phyloP scores from a whole-genome alignment of 2,113 vertebrate species.

The Plecotus auritus region DNA sequence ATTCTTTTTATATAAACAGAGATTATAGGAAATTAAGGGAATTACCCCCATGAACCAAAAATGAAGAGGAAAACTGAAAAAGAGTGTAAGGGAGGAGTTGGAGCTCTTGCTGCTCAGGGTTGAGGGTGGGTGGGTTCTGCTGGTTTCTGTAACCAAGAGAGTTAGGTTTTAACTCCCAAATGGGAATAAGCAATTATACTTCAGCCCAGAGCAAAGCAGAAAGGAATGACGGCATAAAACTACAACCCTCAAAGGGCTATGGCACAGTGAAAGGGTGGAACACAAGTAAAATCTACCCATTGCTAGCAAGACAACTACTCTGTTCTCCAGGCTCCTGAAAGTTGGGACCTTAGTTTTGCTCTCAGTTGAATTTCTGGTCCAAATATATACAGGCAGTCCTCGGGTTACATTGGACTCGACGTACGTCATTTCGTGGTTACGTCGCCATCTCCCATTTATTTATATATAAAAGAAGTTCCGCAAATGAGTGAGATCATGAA shows the following conservation, averaged over 20 bases:
- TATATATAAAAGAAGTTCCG: too few relatives aligned
- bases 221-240: neutral
- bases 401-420: too few relatives aligned
- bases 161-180: neutral
- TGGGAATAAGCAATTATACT: neutral
- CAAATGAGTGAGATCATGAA: too few relatives aligned
- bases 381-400: neutral
- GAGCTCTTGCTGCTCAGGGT: neutral
- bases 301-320: neutral
- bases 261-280: neutral
- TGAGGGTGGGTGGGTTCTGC: neutral
- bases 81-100: neutral
- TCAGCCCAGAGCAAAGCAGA: neutral
- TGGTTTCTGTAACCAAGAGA: neutral
- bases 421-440: too few relatives aligned
- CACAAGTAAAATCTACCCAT: neutral
- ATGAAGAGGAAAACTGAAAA: slow-evolving; percentile 1
- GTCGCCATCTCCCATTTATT: too few relatives aligned
- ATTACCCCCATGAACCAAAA: neutral
- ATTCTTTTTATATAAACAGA: neutral
- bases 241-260: neutral
- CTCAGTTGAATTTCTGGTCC: neutral
- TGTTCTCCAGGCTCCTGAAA: neutral
- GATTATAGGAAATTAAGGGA: neutral
- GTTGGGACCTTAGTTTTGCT: neutral